These are phyloP conservation scores for Trissolcus brochymenae DNA, from an alignment of 2,888 invertebrate species.

Conservation along the genomic window DNA sequence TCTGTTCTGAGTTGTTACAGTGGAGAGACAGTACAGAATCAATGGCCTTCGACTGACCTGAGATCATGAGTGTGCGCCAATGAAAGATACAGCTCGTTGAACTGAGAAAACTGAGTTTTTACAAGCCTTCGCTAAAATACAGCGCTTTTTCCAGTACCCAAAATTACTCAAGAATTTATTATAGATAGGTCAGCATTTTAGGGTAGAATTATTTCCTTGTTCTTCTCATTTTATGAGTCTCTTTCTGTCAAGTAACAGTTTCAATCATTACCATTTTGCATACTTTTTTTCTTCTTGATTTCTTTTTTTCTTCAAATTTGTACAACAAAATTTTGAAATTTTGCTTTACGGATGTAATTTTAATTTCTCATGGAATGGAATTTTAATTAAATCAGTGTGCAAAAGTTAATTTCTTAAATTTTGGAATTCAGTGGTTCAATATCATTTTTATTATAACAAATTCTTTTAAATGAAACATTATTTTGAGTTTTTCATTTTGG, in stretches of 20 bases:
- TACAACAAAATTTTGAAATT: no score
- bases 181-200: constrained; percentile 76
- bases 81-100: constrained; percentile 76
- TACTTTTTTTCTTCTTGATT: no score
- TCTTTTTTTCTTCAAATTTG: no score
- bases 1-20: constrained; percentile 79
- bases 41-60: constrained; percentile 77
- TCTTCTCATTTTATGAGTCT: constrained; percentile 69
- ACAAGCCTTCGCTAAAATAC: constrained; percentile 70
- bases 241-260: constrained; percentile 14
- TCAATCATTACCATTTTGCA: no score
- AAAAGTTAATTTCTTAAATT: no score
- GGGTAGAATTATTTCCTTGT: constrained; percentile 68
- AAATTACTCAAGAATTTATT: constrained; percentile 65
- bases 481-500: background rate
- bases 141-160: constrained; percentile 72
- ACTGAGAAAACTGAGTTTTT: constrained; percentile 74
- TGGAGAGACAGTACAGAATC: constrained; percentile 76
- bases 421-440: no score
- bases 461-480: background rate
- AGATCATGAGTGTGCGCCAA: constrained; percentile 76
- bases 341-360: no score
- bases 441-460: background rate
- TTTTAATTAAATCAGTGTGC: no score
- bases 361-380: no score